Evolutionary conservation across 2,888 invertebrate genomes (phyloP), one percentile per base, ranked within the genome.

Genomic region (Hemaris fuciformis): DNA sequence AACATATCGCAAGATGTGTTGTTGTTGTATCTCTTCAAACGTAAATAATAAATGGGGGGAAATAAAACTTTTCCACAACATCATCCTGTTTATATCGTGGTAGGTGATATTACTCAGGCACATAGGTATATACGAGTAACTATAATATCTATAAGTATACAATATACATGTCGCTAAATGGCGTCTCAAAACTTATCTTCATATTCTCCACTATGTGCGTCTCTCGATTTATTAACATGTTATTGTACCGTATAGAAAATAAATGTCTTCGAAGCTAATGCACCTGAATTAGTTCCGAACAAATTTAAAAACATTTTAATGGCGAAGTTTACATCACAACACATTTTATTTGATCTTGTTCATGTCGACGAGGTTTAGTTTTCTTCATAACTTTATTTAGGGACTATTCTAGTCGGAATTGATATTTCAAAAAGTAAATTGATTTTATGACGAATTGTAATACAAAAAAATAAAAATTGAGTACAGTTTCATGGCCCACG

Each of bases 21-120:
- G 84, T 88, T 87, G 82, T 77, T 80, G 79, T 74, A 79, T 83
- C 83, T 84, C 82, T 84, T 88, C 81, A 87, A 77, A 81, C 87
- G 89, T 88, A 89, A 87, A 87, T 89, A 90, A 91, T 84, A 86
- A 88, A 89, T 87, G 85, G 84, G 79, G 73, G 77, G 78, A 77
- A 80, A 80, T 81, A 79, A 85, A 88, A 87, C 79, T 88, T 88
- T 80, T 79, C 77, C 80, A 70, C 81, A 74, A 76, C 80, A 81
- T 83, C 85, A 84, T 87, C 85, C 83, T 87, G 84, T 88, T 87
- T 87, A 80, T 82, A 81, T 79, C 82, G 73, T 71, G 76, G 73
- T 73, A 76, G 75, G 77, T 80, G 72, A 73, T 74, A 53, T 53
- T 31, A 53, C 27, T 53, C 23, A 48, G 22, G 10, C 0, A n/a